phyloP scores from a whole-genome alignment of 2,888 invertebrate genomes.

The Dynastes tityus region DNA sequence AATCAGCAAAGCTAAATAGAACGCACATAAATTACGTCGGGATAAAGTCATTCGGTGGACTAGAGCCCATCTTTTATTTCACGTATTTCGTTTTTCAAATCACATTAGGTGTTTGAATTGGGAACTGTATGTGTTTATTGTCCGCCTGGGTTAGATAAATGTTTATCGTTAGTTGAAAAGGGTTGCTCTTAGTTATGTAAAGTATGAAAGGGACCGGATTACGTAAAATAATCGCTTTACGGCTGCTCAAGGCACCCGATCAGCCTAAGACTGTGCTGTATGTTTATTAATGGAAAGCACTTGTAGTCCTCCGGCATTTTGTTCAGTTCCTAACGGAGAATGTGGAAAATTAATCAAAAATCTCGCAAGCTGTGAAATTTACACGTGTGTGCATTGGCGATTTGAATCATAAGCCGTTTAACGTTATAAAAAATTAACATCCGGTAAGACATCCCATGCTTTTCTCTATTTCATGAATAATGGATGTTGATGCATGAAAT shows the following conservation, averaged over 20 bases:
- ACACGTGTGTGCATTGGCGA: not conserved
- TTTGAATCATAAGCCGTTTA: not conserved
- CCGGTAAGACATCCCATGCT: not conserved
- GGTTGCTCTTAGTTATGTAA: constrained; percentile 24
- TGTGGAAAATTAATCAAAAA: too few relatives aligned
- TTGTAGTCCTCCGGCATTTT: too few relatives aligned
- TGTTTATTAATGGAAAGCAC: not conserved
- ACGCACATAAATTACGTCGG: too few relatives aligned
- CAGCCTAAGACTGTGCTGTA: not conserved
- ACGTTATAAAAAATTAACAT: constrained; percentile 11
- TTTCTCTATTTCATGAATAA: constrained; percentile 12
- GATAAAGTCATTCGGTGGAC: too few relatives aligned
- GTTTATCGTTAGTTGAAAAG: constrained; percentile 5
- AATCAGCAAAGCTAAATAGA: too few relatives aligned
- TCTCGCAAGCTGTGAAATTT: not conserved
- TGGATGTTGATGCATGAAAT: constrained; percentile 26
- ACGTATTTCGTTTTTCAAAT: too few relatives aligned
- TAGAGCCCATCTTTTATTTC: too few relatives aligned
- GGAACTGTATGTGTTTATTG: constrained; percentile 3
- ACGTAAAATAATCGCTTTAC: constrained; percentile 18
- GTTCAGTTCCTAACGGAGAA: too few relatives aligned
- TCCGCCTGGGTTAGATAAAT: not conserved
- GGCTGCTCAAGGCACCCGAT: not conserved
- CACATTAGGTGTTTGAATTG: not conserved
- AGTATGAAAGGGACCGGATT: constrained; percentile 15